Evolutionary conservation across 2,797 vertebrate genomes (phyloP).

Genomic region (Arrhamphus sclerolepis): DNA sequence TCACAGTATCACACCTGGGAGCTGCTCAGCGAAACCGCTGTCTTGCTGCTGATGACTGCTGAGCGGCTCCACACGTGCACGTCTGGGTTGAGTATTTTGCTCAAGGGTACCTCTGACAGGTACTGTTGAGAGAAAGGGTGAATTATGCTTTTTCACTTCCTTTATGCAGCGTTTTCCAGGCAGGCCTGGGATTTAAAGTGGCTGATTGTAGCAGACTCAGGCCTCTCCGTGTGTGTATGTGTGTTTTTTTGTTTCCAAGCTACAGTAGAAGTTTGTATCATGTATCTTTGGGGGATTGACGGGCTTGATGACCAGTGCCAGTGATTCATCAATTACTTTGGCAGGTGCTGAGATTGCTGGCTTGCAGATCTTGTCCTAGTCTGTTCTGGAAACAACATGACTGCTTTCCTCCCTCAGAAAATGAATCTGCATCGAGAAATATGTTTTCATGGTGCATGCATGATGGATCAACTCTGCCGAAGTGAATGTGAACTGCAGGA

Average conservation of each 20-base stretch:
- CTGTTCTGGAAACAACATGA: conserved; percentile 4
- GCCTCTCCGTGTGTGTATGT: conserved; percentile 11
- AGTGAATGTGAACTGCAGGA: no score
- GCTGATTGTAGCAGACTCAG: conserved; percentile 14
- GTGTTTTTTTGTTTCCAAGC: conserved; percentile 26
- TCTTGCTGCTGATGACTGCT: conserved; percentile 4
- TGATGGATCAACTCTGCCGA: background rate
- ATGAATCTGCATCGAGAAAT: conserved; percentile 1
- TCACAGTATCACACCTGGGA: conserved; percentile 34
- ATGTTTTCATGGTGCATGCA: conserved; percentile 2
- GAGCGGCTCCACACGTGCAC: conserved; percentile 18
- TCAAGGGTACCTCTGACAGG: conserved; percentile 54
- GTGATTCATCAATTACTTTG: conserved; percentile 41
- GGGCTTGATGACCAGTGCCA: conserved; percentile 17
- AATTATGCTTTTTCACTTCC: conserved; percentile 46
- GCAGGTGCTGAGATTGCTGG: conserved; percentile 37
- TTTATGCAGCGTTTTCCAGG: conserved; percentile 36
- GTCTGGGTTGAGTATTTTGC: conserved; percentile 30
- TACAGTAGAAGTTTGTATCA: conserved; percentile 24
- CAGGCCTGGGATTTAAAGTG: conserved; percentile 28
- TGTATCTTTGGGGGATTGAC: conserved; percentile 25
- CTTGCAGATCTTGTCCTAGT: background rate
- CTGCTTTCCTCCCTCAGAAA: conserved; percentile 5
- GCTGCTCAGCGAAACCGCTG: conserved; percentile 27
- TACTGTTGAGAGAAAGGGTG: conserved; percentile 37